Evolutionary conservation across 2,888 invertebrate species (phyloP).

Genomic region (Dryococelus australis): DNA sequence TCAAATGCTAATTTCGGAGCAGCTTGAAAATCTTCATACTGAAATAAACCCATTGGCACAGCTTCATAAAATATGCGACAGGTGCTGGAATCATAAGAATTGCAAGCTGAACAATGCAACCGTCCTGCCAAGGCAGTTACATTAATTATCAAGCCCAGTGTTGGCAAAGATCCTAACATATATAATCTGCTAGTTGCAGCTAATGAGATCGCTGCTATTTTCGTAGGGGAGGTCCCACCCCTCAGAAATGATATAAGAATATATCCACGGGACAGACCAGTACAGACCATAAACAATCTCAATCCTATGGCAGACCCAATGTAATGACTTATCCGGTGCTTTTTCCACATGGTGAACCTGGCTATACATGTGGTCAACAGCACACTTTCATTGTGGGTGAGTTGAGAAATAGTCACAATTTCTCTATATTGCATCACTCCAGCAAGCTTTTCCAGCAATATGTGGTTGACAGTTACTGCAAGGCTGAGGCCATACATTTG

Average conservation of each 20-base stretch:
- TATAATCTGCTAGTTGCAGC: background rate
- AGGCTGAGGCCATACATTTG: too few species aligned
- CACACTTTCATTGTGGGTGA: too few species aligned
- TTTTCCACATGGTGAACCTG: too few species aligned
- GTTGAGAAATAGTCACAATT: too few species aligned
- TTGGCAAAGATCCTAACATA: background rate
- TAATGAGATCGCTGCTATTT: background rate
- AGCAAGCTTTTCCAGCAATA: too few species aligned
- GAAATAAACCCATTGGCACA: background rate
- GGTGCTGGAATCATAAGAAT: background rate
- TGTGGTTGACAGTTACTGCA: too few species aligned
- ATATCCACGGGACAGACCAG: too few species aligned
- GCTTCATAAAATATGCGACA: background rate
- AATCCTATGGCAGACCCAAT: too few species aligned
- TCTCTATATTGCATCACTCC: too few species aligned
- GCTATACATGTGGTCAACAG: too few species aligned
- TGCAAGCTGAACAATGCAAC: background rate
- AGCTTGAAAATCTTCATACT: background rate
- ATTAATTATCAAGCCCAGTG: background rate
- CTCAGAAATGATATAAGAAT: background rate
- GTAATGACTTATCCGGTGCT: too few species aligned
- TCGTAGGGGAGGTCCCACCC: background rate
- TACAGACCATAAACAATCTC: too few species aligned
- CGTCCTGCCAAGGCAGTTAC: background rate
- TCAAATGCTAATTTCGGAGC: background rate